These are phyloP conservation scores for Desoria tigrina DNA, from an alignment of 2,888 invertebrate genomes.

Conservation along the genomic window DNA sequence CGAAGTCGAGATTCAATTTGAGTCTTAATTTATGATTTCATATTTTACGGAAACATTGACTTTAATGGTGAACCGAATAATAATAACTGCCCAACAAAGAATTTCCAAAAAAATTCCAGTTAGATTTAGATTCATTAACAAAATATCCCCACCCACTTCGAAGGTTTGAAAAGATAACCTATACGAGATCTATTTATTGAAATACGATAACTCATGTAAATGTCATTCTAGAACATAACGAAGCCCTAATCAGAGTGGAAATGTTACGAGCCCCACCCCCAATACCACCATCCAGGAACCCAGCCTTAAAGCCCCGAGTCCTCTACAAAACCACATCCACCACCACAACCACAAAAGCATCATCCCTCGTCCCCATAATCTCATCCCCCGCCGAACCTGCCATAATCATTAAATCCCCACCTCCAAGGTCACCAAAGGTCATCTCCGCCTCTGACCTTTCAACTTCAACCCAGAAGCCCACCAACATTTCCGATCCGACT, in stretches of 20 bases:
- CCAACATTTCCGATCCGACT: constrained; percentile 3
- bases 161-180: too few relatives aligned
- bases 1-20: too few relatives aligned
- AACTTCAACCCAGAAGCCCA: not conserved
- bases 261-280: constrained; percentile 26
- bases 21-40: too few relatives aligned
- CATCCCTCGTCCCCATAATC: constrained; percentile 18
- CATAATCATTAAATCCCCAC: constrained; percentile 1
- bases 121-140: too few relatives aligned
- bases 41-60: too few relatives aligned
- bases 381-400: not conserved
- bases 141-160: too few relatives aligned
- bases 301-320: constrained; percentile 8
- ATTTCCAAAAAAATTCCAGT: too few relatives aligned
- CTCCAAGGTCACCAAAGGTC: not conserved
- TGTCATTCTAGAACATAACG: constrained; percentile 47
- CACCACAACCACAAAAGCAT: constrained; percentile 11
- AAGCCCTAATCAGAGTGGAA: constrained; percentile 50
- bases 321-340: constrained; percentile 25
- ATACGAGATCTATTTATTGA: too few relatives aligned
- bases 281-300: constrained; percentile 5
- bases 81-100: too few relatives aligned
- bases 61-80: too few relatives aligned
- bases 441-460: not conserved
- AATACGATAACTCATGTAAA: too few relatives aligned